phyloP scores from a whole-genome alignment of 2,797 vertebrate species.

The Ceryle rudis region DNA sequence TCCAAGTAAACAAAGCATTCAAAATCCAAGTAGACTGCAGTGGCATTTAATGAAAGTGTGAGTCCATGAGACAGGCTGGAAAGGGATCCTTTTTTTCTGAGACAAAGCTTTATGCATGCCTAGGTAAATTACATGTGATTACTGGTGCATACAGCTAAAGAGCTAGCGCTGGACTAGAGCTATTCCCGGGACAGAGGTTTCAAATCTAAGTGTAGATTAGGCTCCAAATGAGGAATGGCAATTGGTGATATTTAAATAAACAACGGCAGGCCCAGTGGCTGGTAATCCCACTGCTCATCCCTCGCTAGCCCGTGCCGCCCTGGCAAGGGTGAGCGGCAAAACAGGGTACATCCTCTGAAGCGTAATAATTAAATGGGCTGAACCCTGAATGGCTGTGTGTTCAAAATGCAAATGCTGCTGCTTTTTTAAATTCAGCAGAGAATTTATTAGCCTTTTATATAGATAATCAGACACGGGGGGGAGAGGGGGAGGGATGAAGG shows the following conservation, averaged over 20 bases:
- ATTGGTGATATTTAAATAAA: not conserved
- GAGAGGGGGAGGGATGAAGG: not conserved
- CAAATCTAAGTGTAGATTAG: not conserved
- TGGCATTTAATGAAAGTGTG: not conserved
- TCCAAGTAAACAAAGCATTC: not conserved
- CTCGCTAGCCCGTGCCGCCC: not conserved
- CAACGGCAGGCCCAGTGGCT: accelerated
- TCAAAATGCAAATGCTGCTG: slow-evolving; percentile 43
- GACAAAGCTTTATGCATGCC: not conserved
- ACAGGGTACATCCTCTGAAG: not conserved
- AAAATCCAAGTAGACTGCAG: not conserved
- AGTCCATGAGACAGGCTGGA: not conserved
- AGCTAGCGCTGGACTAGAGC: not conserved
- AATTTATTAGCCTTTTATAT: slow-evolving; percentile 16
- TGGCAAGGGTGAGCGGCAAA: not conserved
- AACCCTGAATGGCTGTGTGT: not conserved
- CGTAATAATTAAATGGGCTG: slow-evolving; percentile 2
- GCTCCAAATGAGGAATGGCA: not conserved
- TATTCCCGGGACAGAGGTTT: not conserved
- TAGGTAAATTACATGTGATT: not conserved
- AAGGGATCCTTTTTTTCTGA: not conserved
- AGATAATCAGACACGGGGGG: not conserved
- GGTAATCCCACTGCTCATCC: not conserved
- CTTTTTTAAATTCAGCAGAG: slow-evolving; percentile 1
- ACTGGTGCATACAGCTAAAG: not conserved